These are phyloP conservation scores for Heliconius congener DNA, from an alignment of 1,140 invertebrate genomes.

Conservation along the genomic window DNA sequence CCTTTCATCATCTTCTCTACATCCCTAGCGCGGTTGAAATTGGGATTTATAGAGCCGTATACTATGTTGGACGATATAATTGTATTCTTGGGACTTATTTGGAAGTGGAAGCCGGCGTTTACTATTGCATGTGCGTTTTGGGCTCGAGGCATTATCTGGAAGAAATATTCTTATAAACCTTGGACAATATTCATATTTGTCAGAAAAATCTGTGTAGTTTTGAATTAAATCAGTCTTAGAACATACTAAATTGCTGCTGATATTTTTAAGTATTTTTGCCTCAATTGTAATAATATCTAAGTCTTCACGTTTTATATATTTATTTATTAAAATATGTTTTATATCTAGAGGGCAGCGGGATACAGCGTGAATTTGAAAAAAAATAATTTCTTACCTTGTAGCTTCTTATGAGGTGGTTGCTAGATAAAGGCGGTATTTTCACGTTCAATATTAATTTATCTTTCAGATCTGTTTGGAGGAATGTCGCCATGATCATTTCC, in stretches of 20 bases:
- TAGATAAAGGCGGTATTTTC: conserved; percentile 79
- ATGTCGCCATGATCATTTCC: conserved; percentile 78
- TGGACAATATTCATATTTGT: too few species aligned
- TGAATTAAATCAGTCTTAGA: too few species aligned
- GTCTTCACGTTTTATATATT: too few species aligned
- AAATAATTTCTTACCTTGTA: conserved; percentile 81
- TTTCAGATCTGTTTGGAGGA: conserved; percentile 83
- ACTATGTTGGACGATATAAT: conserved; percentile 78
- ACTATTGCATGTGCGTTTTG: conserved; percentile 93
- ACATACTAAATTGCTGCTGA: too few species aligned
- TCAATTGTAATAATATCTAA: too few species aligned
- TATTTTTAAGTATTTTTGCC: too few species aligned
- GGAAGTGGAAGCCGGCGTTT: conserved; percentile 89
- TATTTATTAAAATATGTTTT: too few species aligned
- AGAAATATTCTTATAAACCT: not conserved
- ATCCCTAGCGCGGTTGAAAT: conserved; percentile 86
- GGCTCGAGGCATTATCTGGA: conserved; percentile 88
- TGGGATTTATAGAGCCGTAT: conserved; percentile 63
- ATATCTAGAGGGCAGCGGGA: too few species aligned
- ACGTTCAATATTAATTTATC: conserved; percentile 85
- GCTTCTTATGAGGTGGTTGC: conserved; percentile 79
- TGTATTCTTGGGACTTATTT: conserved; percentile 74
- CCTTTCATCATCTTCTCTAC: conserved; percentile 85
- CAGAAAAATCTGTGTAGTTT: too few species aligned
- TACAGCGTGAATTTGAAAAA: too few species aligned